Conservation (phyloP, 2,113 vertebrate genomes). For the Callorhinus ursinus region DNA sequence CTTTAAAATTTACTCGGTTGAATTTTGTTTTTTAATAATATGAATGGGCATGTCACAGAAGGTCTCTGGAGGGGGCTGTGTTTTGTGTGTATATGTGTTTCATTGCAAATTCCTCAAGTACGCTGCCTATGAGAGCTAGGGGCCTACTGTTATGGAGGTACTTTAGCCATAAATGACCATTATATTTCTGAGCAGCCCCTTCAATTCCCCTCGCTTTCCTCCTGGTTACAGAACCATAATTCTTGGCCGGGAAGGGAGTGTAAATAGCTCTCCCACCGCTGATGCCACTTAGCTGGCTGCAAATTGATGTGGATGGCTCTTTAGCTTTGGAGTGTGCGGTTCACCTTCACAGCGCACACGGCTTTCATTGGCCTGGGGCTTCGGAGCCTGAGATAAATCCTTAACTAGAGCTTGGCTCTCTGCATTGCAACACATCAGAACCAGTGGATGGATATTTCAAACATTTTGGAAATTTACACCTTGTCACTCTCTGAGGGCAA, state of each 20-base stretch:
- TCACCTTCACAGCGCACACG: slow-evolving; percentile 83
- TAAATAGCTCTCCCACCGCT: slow-evolving; percentile 81
- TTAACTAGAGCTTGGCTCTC: slow-evolving; percentile 80
- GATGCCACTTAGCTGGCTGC: slow-evolving; percentile 84
- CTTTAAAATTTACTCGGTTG: background rate
- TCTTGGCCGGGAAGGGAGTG: slow-evolving; percentile 63
- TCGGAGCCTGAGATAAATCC: slow-evolving; percentile 85
- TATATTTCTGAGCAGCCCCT: slow-evolving; percentile 78
- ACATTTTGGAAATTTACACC: slow-evolving; percentile 84
- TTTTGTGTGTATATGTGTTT: background rate
- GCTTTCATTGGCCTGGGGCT: slow-evolving; percentile 83
- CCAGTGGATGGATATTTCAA: slow-evolving; percentile 82
- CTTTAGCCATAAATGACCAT: slow-evolving; percentile 76
- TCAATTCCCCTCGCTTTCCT: slow-evolving; percentile 65
- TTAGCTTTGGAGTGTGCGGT: slow-evolving; percentile 76
- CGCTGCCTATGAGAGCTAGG: slow-evolving; percentile 9
- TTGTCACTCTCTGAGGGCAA: slow-evolving; percentile 84
- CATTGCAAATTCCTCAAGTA: slow-evolving; percentile 56
- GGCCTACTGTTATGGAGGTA: slow-evolving; percentile 49
- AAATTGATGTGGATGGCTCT: slow-evolving; percentile 87
- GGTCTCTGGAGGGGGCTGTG: background rate
- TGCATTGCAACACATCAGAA: slow-evolving; percentile 77
- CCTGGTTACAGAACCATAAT: slow-evolving; percentile 64
- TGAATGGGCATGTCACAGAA: background rate
- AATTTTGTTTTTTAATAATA: background rate